Conservation (phyloP, 2,797 vertebrate species). For the Gambelia wislizenii region DNA sequence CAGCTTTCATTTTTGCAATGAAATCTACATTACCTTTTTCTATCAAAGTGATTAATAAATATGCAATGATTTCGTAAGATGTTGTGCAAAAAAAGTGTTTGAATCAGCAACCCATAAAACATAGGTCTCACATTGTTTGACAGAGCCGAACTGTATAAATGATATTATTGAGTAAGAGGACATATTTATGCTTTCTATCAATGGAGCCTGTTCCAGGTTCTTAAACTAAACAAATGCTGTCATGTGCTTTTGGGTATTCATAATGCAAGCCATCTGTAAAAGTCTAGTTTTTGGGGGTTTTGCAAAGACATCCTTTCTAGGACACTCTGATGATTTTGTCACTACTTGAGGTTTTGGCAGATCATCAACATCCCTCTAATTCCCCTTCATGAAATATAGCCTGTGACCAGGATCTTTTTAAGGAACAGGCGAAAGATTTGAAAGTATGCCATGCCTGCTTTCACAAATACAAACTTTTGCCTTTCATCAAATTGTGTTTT, state of each 20-base stretch:
- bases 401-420: conserved; percentile 70
- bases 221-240: conserved; percentile 78
- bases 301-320: conserved; percentile 87
- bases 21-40: conserved; percentile 41
- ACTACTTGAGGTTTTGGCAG: conserved; percentile 91
- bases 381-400: conserved; percentile 85
- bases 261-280: conserved; percentile 94
- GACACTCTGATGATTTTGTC: conserved; percentile 93
- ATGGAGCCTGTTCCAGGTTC: conserved; percentile 70
- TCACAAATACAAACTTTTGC: conserved; percentile 42
- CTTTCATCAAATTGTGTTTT: conserved; percentile 47
- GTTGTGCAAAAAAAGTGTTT: conserved; percentile 63
- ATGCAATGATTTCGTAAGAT: not conserved
- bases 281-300: conserved; percentile 78
- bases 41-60: conserved; percentile 66
- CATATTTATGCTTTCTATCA: conserved; percentile 77
- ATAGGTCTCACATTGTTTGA: conserved; percentile 63
- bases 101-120: conserved; percentile 62
- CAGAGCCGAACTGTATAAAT: conserved; percentile 66
- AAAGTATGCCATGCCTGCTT: conserved; percentile 57
- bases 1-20: not conserved
- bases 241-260: conserved; percentile 89
- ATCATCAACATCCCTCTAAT: conserved; percentile 86
- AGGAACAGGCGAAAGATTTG: conserved; percentile 55
- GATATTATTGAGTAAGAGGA: conserved; percentile 60